A percentile compares a stretch with the other conserved stretches of the same genome.
Evolutionary conservation across 2,888 invertebrate genomes (phyloP).

Genomic region (Clunio marinus): DNA sequence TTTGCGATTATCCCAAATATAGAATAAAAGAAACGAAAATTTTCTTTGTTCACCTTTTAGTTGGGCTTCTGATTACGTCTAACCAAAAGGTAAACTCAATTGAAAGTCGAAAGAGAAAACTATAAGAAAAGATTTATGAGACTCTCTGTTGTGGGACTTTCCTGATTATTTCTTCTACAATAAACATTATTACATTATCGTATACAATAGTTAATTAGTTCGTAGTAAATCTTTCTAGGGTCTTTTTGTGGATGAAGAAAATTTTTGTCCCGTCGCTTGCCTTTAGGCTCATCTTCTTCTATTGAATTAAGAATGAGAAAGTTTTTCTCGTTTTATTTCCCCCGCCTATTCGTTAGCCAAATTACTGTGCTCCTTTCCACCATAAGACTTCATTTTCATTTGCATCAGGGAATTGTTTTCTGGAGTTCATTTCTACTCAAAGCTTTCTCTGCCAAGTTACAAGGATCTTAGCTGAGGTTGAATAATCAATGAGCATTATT

Average conservation of each 20-base stretch:
- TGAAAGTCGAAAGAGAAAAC: neutral
- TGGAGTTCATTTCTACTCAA: too few species aligned
- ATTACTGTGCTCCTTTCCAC: neutral
- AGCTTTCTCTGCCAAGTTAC: too few species aligned
- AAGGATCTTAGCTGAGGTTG: too few species aligned
- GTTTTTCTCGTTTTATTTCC: neutral
- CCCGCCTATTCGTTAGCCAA: neutral
- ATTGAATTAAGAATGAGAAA: constrained; percentile 2
- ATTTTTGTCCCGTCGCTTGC: neutral
- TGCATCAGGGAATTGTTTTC: neutral
- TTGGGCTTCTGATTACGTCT: neutral
- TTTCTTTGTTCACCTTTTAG: constrained; percentile 4
- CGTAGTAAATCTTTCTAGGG: constrained; percentile 5
- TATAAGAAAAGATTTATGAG: constrained; percentile 9
- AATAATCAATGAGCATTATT: too few species aligned
- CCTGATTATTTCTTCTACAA: constrained; percentile 16
- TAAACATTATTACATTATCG: constrained; percentile 24
- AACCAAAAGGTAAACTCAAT: constrained; percentile 17
- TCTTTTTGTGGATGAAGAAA: neutral
- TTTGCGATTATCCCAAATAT: too few species aligned
- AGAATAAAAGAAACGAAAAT: neutral
- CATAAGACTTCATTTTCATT: neutral
- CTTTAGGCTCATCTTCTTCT: neutral
- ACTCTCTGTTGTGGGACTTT: constrained; percentile 14
- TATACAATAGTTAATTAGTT: constrained; percentile 23